Conservation (phyloP, 2,797 vertebrate genomes). For the Pelochelys cantorii region DNA sequence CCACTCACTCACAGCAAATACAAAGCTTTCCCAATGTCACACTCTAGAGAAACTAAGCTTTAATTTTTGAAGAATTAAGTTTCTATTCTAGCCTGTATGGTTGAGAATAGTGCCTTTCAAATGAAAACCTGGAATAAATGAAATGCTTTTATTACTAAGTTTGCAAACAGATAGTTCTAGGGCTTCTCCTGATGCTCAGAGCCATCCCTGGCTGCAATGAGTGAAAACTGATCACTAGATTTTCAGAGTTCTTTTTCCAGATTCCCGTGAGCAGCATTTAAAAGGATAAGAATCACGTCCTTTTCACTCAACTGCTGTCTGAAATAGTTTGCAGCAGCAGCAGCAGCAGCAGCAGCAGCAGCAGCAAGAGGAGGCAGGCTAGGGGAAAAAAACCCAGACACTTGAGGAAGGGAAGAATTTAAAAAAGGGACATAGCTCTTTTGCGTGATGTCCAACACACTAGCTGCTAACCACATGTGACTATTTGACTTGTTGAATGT, state of each 20-base stretch:
- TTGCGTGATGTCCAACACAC: neutral
- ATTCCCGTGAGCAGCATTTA: neutral
- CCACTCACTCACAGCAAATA: neutral
- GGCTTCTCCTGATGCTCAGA: neutral
- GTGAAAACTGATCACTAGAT: neutral
- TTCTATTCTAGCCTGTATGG: neutral
- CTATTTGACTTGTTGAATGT: no score
- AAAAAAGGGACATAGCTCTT: neutral
- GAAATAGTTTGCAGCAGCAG: neutral
- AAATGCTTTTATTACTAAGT: neutral
- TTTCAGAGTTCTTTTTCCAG: neutral
- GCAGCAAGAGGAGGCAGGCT: neutral
- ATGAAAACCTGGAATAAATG: neutral
- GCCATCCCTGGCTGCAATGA: neutral
- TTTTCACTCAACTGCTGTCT: neutral
- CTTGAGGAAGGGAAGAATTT: neutral
- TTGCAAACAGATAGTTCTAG: neutral
- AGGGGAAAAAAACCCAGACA: neutral
- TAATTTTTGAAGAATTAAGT: neutral
- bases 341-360: neutral
- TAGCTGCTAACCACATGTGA: no score
- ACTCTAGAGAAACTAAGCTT: neutral
- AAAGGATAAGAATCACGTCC: neutral
- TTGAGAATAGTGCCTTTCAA: neutral
- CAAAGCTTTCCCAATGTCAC: neutral